Conservation (phyloP, 1,140 invertebrate genomes). For the Atta texana region DNA sequence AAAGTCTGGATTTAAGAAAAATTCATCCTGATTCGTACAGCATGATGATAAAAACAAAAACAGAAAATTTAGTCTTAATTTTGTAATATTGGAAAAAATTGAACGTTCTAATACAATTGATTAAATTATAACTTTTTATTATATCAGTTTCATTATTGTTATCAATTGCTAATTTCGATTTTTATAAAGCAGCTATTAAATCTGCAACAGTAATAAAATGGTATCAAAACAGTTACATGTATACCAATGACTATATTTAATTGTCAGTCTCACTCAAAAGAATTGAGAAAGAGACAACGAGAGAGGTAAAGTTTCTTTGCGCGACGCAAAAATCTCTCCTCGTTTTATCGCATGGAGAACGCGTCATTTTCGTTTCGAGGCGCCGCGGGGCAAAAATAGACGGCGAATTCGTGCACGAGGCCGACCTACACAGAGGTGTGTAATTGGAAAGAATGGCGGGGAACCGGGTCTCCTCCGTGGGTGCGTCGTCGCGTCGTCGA, state of each 20-base stretch:
- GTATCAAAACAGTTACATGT: background rate
- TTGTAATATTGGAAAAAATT: background rate
- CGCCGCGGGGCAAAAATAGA: constrained; percentile 67
- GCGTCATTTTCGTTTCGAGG: constrained; percentile 42
- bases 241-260: background rate
- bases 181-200: background rate
- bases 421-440: background rate
- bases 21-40: background rate
- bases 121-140: background rate
- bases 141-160: background rate
- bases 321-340: constrained; percentile 7
- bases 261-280: background rate
- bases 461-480: constrained; percentile 2
- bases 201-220: background rate
- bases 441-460: constrained; percentile 33
- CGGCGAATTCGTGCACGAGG: constrained; percentile 40
- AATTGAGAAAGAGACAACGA: background rate
- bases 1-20: background rate
- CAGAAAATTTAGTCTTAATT: background rate
- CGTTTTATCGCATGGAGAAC: background rate
- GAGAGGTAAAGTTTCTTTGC: background rate
- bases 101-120: background rate
- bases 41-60: background rate
- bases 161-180: background rate
- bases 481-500: background rate